A percentile compares a stretch with the other conserved stretches of the same genome.
phyloP scores from a whole-genome alignment of 64 coral and sea anemone genomes.

The Astreopora myriophthalma region DNA sequence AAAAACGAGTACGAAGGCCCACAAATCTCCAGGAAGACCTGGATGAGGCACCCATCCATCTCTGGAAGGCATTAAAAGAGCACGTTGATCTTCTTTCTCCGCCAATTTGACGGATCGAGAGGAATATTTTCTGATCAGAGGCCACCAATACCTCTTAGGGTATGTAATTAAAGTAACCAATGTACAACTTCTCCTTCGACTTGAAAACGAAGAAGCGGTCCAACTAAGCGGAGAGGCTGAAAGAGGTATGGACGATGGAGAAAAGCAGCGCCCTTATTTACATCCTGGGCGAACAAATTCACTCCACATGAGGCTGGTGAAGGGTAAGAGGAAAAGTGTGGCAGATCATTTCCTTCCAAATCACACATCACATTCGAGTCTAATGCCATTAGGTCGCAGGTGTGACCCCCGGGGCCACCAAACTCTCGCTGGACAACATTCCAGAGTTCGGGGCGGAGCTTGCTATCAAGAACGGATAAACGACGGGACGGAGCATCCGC shows the following conservation, averaged over 20 bases:
- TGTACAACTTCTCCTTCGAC: background rate
- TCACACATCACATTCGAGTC: conserved; percentile 20
- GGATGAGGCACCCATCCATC: conserved; percentile 9
- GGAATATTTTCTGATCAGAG: background rate
- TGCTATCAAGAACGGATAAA: background rate
- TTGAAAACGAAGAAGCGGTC: background rate
- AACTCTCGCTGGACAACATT: background rate
- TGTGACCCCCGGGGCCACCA: conserved; percentile 41
- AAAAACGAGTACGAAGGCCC: background rate
- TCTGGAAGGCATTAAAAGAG: conserved; percentile 1
- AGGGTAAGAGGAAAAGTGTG: conserved; percentile 4
- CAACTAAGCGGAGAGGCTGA: background rate
- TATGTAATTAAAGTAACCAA: background rate
- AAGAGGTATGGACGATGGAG: background rate
- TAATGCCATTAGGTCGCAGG: background rate
- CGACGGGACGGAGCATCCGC: conserved; percentile 1
- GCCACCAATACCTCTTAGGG: conserved; percentile 36
- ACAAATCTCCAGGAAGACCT: conserved; percentile 40
- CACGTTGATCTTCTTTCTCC: background rate
- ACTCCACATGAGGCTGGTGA: background rate
- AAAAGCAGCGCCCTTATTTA: background rate
- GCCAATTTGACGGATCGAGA: background rate
- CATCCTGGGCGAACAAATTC: conserved; percentile 1
- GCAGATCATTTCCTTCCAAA: background rate
- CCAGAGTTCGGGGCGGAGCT: background rate